Percentiles rank a stretch among this genome's conserved stretches.
These are phyloP conservation scores for Apistogramma diplotaenia DNA, from an alignment of 2,113 vertebrate genomes.

Conservation along the genomic window DNA sequence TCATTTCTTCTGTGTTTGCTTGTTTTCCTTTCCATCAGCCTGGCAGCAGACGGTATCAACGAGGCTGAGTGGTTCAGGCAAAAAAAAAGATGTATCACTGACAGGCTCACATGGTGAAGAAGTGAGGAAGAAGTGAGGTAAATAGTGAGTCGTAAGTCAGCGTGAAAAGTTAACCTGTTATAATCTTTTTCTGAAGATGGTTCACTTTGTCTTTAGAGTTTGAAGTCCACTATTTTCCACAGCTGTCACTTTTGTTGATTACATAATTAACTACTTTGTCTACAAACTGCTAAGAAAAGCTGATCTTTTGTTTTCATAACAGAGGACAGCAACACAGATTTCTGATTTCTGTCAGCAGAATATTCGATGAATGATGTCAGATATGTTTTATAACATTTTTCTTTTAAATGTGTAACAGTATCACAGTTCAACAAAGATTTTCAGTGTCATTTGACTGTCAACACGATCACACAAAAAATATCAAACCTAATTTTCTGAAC, in stretches of 20 bases:
- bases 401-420: not conserved
- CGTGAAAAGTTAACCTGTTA: not conserved
- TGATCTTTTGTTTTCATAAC: not conserved
- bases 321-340: not conserved
- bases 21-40: constrained; percentile 60
- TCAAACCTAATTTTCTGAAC: not conserved
- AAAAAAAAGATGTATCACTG: constrained; percentile 45
- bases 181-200: not conserved
- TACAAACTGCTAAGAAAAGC: not conserved
- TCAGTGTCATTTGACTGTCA: not conserved
- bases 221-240: not conserved
- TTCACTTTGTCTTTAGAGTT: not conserved
- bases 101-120: constrained; percentile 27
- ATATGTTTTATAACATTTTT: not conserved
- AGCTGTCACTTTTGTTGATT: not conserved
- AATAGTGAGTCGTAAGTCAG: constrained; percentile 52
- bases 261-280: not conserved
- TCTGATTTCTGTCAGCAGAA: not conserved
- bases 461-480: not conserved
- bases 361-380: not conserved
- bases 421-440: not conserved
- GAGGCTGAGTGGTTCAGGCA: constrained; percentile 27
- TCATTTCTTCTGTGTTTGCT: constrained; percentile 52
- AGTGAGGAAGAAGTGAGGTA: constrained; percentile 47
- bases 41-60: constrained; percentile 37